Evolutionary conservation across 2,113 vertebrate species (phyloP).

Genomic region (Chlorodrepanis virens): DNA sequence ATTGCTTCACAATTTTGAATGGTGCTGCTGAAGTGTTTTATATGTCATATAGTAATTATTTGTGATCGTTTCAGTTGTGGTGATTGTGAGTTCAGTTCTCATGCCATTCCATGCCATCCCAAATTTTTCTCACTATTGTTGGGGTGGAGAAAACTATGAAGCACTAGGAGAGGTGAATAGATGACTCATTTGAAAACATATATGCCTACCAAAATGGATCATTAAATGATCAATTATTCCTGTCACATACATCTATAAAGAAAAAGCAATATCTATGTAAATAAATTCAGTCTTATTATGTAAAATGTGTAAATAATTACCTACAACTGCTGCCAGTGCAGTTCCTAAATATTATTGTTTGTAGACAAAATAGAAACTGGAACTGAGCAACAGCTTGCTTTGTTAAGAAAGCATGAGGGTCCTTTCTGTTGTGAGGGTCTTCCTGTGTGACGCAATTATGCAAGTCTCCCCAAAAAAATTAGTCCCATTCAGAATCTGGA

Average conservation of each 20-base stretch:
- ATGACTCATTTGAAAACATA: neutral
- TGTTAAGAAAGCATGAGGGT: neutral
- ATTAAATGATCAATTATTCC: neutral
- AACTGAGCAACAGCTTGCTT: neutral
- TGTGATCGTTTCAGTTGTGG: neutral
- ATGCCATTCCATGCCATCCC: neutral
- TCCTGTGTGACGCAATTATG: rapidly evolving
- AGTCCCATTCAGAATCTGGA: neutral
- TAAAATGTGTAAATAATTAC: neutral
- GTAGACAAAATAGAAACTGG: neutral
- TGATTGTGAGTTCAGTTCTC: neutral
- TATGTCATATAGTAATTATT: neutral
- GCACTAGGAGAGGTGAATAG: neutral
- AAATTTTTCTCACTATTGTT: neutral
- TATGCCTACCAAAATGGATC: neutral
- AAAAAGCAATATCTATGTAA: neutral
- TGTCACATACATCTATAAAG: neutral
- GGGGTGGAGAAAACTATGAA: neutral
- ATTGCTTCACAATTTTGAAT: neutral
- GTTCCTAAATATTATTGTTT: neutral
- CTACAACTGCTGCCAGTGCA: neutral
- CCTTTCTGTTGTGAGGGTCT: neutral
- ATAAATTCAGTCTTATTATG: neutral
- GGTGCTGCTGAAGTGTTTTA: neutral
- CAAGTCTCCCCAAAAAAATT: rapidly evolving